Evolutionary conservation across 2,113 vertebrate genomes (phyloP), one percentile per base, ranked within the genome.

Genomic region (Jacana jacana): DNA sequence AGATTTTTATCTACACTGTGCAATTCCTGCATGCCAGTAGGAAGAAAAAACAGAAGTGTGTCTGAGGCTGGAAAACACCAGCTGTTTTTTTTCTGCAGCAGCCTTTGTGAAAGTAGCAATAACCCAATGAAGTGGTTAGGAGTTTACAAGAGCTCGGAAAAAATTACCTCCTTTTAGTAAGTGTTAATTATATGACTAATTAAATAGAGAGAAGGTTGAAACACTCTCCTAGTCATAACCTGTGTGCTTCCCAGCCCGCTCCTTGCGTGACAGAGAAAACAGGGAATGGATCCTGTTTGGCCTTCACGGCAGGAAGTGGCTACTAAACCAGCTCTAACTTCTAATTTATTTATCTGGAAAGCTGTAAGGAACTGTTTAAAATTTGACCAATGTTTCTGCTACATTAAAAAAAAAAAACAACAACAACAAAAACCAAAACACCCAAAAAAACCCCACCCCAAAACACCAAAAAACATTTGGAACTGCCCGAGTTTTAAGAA

Each of bases 131-230:
- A 92, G 89, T 88, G 89, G 92, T 89, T 70, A 94, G 91, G 88
- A 73, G 66, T 93, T 92, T 96, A 96, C 91, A 91, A 91, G 94
- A 66, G 55, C 68, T 96, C 1, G 52, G 94, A 92, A 97, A 96
- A 96, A 96, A 86, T 89, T 91, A 90, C 91, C 86, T 95, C 37
- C 60, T 92, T 96, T 96, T 96, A 92, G 96, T 81, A 95, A 95
- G 91, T 92, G 92, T 93, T 95, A 97, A 97, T 97, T 96, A 96
- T 95, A 93, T 88, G 96, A 95, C 95, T 96, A 97, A 97, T 96
- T 96, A 96, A 96, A 97, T 89, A 87, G 95, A 89, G 81, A 92
- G 83, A 75, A 89, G 93, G 88, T 91, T 94, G 91, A 95, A 97
- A 95, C 86, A 75, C 87, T 95, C 89, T 80, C 81, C 95, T 82